Conservation (phyloP, 1,140 invertebrate genomes). For the Polyergus mexicanus region DNA sequence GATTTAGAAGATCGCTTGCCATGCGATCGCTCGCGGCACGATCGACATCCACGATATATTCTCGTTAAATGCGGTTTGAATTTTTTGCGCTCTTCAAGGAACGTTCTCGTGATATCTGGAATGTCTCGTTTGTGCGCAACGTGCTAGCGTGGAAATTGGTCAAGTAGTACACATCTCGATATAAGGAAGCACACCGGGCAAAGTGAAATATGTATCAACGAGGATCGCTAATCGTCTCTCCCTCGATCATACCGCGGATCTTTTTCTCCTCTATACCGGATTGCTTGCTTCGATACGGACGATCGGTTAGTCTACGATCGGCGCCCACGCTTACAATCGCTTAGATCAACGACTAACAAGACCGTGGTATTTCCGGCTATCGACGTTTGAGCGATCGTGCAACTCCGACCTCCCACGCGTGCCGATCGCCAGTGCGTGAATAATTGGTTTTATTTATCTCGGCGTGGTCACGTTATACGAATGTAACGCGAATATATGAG, state of each 20-base stretch:
- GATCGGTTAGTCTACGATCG: constrained; percentile 65
- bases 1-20: constrained; percentile 49
- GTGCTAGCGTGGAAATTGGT: constrained; percentile 44
- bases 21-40: constrained; percentile 23
- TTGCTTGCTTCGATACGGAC: constrained; percentile 42
- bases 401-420: constrained; percentile 37
- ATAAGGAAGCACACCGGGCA: not conserved
- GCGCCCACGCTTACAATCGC: constrained; percentile 63
- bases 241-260: constrained; percentile 8
- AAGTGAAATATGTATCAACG: constrained; percentile 25
- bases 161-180: constrained; percentile 42
- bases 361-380: constrained; percentile 42
- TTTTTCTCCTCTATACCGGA: constrained; percentile 17
- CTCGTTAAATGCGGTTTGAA: constrained; percentile 26
- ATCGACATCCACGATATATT: constrained; percentile 63
- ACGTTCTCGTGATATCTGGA: not conserved
- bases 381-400: constrained; percentile 54
- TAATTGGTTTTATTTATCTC: constrained; percentile 48
- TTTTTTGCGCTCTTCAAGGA: constrained; percentile 45
- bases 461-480: not conserved
- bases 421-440: constrained; percentile 23
- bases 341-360: constrained; percentile 53
- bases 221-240: constrained; percentile 45
- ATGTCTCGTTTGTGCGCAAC: not conserved
- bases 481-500: constrained; percentile 9